Conservation (phyloP, 2,113 vertebrate species). For the Pterocles burchelli region DNA sequence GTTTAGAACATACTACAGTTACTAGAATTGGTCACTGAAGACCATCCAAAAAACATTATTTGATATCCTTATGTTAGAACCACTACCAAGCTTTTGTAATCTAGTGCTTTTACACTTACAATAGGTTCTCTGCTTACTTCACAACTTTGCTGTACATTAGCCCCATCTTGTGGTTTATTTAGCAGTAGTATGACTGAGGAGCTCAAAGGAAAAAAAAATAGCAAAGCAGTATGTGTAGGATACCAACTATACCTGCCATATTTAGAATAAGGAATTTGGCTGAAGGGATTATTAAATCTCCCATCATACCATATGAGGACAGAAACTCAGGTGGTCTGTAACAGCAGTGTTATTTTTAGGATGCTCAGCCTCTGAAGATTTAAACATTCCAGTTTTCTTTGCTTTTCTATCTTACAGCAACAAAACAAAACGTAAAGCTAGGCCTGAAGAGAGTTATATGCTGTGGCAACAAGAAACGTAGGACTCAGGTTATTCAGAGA, state of each 20-base stretch:
- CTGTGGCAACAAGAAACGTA: not conserved
- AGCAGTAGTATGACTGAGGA: not conserved
- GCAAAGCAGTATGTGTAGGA: not conserved
- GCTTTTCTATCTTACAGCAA: not conserved
- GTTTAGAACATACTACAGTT: not conserved
- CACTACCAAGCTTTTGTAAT: not conserved
- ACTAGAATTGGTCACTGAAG: not conserved
- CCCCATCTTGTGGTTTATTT: slow-evolving; percentile 57
- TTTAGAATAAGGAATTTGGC: not conserved
- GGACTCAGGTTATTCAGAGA: not conserved
- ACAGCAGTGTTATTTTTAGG: not conserved
- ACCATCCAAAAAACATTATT: not conserved
- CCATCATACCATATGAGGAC: not conserved
- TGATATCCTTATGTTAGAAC: not conserved
- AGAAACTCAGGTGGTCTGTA: slow-evolving; percentile 8
- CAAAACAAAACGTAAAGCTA: not conserved
- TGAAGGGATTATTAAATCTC: not conserved
- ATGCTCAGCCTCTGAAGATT: not conserved
- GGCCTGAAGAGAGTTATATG: not conserved
- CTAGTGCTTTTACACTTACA: not conserved
- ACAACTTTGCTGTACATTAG: not conserved
- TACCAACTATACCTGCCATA: not conserved
- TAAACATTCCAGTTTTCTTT: not conserved
- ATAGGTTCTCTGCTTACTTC: not conserved
- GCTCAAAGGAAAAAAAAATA: not conserved